These are phyloP conservation scores for Sandelia bainsii DNA, from an alignment of 2,797 vertebrate species.

Conservation along the genomic window DNA sequence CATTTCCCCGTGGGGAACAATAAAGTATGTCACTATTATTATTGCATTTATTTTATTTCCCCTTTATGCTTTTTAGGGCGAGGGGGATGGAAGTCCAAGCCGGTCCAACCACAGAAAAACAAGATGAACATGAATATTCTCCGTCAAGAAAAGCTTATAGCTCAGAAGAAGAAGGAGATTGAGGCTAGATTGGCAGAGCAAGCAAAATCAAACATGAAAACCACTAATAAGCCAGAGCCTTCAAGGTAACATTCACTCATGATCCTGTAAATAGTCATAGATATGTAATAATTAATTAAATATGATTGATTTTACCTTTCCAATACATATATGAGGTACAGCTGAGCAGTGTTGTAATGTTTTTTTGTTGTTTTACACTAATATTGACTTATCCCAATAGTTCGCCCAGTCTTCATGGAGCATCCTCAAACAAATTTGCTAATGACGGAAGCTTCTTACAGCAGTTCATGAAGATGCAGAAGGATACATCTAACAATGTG, in stretches of 20 bases:
- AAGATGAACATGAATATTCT: constrained; percentile 93
- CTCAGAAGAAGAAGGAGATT: constrained; percentile 96
- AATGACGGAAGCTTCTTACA: constrained; percentile 99
- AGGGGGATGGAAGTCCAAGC: constrained; percentile 88
- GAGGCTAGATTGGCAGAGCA: constrained; percentile 93
- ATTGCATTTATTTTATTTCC: not conserved
- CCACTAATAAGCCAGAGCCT: constrained; percentile 78
- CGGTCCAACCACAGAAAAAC: constrained; percentile 84
- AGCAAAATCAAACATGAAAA: constrained; percentile 81
- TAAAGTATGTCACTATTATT: no score
- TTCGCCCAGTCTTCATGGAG: constrained; percentile 74
- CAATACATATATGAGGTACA: not conserved
- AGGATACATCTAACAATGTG: constrained; percentile 84
- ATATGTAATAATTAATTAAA: not conserved
- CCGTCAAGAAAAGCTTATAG: constrained; percentile 95
- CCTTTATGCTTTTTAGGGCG: constrained; percentile 80
- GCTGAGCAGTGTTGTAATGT: not conserved
- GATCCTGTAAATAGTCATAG: not conserved
- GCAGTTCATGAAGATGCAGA: constrained; percentile 97
- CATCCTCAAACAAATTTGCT: constrained; percentile 92
- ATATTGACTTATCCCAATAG: constrained; percentile 49
- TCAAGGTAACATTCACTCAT: constrained; percentile 71
- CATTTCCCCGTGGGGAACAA: no score
- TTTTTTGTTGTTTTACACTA: not conserved
- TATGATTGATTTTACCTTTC: not conserved